Evolutionary conservation across 2,797 vertebrate genomes (phyloP), one percentile per base, ranked within the genome.

Genomic region (Acanthurus lineatus): DNA sequence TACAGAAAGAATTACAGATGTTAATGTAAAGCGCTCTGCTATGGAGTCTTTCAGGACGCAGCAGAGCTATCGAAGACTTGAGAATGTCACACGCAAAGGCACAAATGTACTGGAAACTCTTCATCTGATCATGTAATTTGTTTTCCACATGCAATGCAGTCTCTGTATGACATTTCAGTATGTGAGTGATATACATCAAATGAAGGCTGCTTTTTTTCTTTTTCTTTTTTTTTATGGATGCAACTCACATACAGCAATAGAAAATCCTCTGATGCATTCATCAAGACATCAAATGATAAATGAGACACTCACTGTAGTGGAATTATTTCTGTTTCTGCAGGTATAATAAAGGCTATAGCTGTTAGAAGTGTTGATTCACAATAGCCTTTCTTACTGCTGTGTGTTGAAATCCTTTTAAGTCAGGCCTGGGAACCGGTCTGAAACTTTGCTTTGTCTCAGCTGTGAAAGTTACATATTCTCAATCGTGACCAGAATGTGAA

Each of bases 271-370:
- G 71, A 82, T 69, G 68, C 77, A 52, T 84, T 81, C 72, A 66
- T 81, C 74, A 73, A 79, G 59, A 49, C 77, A 69, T 85, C 69
- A 81, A 75, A 71, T 78, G 77, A 78, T 35, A 74, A 84, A 83
- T n/a, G 53, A 70, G 65, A 81, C 61, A 17, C 45, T 14, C 4
- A 3, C 56, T 60, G 51, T 44, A 5, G 47, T 59, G 54, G 64
- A 73, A 56, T 79, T 76, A 67, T 82, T 79, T 51, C 52, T 65
- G 28, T 12, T 82, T 81, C 56, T 73, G 74, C 0, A 0, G 64
- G 71, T 76, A 2, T 77, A 64, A 78, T 67, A 66, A 71, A 77
- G 58, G 53, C 22, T 65, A 1, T 9, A 53, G 56, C 69, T 64
- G 60, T 77, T 74, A 63, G 52, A 76, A 54, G 77, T 72, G 81